Base-by-base conservation (phyloP, 2,797 vertebrate genomes). In the Lateolabrax maculatus region DNA sequence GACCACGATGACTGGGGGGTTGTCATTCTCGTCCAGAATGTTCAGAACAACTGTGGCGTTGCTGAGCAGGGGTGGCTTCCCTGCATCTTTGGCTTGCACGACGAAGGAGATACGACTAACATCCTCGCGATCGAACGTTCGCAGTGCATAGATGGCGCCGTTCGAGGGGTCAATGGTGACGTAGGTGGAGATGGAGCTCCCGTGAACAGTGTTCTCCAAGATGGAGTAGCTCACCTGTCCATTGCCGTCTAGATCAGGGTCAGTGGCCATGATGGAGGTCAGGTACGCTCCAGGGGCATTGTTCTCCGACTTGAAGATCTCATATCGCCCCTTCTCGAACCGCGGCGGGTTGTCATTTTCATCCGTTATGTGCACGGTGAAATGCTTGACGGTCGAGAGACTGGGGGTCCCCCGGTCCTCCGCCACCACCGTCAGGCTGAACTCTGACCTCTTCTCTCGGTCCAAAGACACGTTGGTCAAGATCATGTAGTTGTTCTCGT, bases 401-500 rank as follows among this genome's bases (percentile, higher is more conserved):
- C 96, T 98, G 2, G 97, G 97, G 0, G 90, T 95, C 34, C 98
- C 98, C 64, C 89, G 94, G 94, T 99, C 98, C 89, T 99, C 97
- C 0, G 98, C 98, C 63, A 99, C 96, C 70, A 99, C 95, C 2
- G 97, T 98, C 87, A 99, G 93, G 57, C 97, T 97, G 84, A 97
- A 99, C 85, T 99, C 98, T 53, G 97, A 97, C 81, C 97, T 96
- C 89, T 97, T 97, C 89, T 99, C 98, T 81, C 98, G 93, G 92
- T 99, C 98, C 85, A 99, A 85, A 0, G 96, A 94, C 80, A 96
- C 95, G 23, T 99, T 99, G 23, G 98, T 99, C 83, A 99, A 83
- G 75, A 99, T 97, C 91, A 99, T 96, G 76, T 98, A 99, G 91
- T 99, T 99, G 85, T 98, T 99, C 88, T 99, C 98, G 0, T 99